Percentiles rank a stretch among this genome's conserved stretches.
phyloP scores from a whole-genome alignment of 2,888 invertebrate genomes.

The Euphydryas editha region DNA sequence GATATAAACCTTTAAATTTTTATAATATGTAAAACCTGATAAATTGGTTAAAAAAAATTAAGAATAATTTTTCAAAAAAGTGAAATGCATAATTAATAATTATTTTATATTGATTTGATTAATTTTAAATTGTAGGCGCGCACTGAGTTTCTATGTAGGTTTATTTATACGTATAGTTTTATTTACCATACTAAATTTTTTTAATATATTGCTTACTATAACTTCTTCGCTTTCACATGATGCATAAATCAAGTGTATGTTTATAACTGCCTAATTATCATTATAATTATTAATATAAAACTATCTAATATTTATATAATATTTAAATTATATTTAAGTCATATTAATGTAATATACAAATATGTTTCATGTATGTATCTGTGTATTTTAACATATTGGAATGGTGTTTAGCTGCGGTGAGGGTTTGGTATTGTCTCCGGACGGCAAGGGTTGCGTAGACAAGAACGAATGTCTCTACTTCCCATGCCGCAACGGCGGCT shows the following conservation, averaged over 20 bases:
- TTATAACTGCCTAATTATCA: conserved; percentile 9
- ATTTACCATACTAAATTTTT: conserved; percentile 24
- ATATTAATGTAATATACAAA: conserved; percentile 33
- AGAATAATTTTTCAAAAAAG: too few relatives aligned
- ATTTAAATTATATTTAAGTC: conserved; percentile 32
- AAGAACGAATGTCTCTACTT: conserved; percentile 97
- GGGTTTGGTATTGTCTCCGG: conserved; percentile 94
- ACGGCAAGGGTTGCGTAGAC: conserved; percentile 96
- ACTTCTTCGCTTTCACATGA: conserved; percentile 32
- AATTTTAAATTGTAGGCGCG: conserved; percentile 42
- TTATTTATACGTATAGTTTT: conserved; percentile 17
- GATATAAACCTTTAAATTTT: background rate
- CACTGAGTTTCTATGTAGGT: conserved; percentile 49
- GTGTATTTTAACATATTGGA: conserved; percentile 57
- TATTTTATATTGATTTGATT: conserved; percentile 23
- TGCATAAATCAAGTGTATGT: conserved; percentile 11
- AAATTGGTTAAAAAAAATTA: too few relatives aligned
- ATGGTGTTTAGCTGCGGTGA: conserved; percentile 92
- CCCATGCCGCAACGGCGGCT: conserved; percentile 96
- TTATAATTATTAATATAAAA: conserved; percentile 12
- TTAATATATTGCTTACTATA: conserved; percentile 27
- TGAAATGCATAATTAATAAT: too few relatives aligned
- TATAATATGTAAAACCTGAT: background rate
- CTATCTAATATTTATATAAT: conserved; percentile 29
- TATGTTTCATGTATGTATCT: conserved; percentile 37